Base-by-base conservation (phyloP, 2,888 invertebrate genomes). In the Phoenoteleia sp. region DNA sequence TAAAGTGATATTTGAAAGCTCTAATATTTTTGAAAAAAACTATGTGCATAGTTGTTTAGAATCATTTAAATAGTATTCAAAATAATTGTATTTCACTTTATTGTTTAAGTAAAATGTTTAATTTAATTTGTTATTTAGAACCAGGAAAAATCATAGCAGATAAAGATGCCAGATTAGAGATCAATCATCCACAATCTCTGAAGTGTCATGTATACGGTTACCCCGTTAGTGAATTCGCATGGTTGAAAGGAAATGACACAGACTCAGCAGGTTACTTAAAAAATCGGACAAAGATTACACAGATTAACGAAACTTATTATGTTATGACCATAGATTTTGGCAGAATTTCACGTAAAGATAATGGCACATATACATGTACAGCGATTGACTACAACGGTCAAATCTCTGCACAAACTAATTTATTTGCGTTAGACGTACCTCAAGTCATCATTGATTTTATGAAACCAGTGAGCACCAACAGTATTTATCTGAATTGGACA, bases 401-500 rank as follows among this genome's bases (percentile, higher is more conserved):
- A 93, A 42, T 95, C 93, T 93, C 94, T 66, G 93, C 94, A 2
- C 90, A 92, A 23, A 93, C 95, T 2, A 94, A 95, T 33, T 91
- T 97, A 0, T 94, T 95, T 42, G 96, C 97, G 0, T 94, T 96
- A 87, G 96, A 96, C 87, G 95, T 95, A 76, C 98, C 98, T 0
- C 95, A 96, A 91, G 95, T 97, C 0, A 95, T 94, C 60, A 95
- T 97, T 85, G 96, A 97, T 89, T 95, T 95, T 79, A 96, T 96
- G 0, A 97, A 97, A 92, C 96, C 97, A 0, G 97, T 98, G 17
- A 97, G 96, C 66, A 95, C 96, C 0, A 95, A 95, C 6, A 96
- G 96, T 92, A 95, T 98, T 52, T 98, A 95, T 92, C 92, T 98
- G 0, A 98, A 97, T 91, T 98, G 98, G 98, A 97, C 97, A 0